Evolutionary conservation across 2,113 vertebrate species (phyloP), one percentile per base, ranked within the genome.

Genomic region (Archilochus colubris): DNA sequence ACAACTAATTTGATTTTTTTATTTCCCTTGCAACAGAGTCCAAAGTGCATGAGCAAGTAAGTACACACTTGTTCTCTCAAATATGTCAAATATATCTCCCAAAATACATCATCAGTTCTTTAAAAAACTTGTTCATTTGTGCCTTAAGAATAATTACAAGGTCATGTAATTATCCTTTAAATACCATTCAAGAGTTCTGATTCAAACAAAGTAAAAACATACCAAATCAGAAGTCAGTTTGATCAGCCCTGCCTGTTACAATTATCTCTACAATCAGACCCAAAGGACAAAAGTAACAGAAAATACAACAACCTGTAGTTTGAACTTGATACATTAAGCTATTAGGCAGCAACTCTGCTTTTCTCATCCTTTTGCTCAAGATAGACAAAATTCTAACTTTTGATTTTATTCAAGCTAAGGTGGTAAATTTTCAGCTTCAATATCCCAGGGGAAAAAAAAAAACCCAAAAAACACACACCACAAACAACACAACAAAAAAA

Each of bases 1-100:
- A 22, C 5, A 50, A 23, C 1, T 1, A 59, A 33, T 20, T 25
- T 9, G 0, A 7, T 38, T n/a, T 44, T 58, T 44, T 44, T 33
- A 44, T 24, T n/a, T 38, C 36, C 7, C 53, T 74, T 85, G 22
- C 16, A 92, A 53, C 18, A 33, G 44, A 31, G 9, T 13, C 5
- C 25, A 28, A 19, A 59, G 25, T 2, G 63, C 17, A 55, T 8
- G 8, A 87, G 13, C 38, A 40, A 43, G 15, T 18, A 81, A 62
- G 55, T 24, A 40, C 25, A 75, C 3, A 9, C 2, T 43, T 44
- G 38, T 14, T 91, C 67, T 58, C 33, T 64, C 38, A 40, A 40
- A 40, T 40, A 40, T 40, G 38, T 40, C 38, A 40, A 40, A 40
- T 40, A 12, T 40, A 40, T 40, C 38, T 40, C 38, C 38, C 38